Base-by-base conservation (phyloP, 2,797 vertebrate genomes). In the Moxostoma hubbsi region DNA sequence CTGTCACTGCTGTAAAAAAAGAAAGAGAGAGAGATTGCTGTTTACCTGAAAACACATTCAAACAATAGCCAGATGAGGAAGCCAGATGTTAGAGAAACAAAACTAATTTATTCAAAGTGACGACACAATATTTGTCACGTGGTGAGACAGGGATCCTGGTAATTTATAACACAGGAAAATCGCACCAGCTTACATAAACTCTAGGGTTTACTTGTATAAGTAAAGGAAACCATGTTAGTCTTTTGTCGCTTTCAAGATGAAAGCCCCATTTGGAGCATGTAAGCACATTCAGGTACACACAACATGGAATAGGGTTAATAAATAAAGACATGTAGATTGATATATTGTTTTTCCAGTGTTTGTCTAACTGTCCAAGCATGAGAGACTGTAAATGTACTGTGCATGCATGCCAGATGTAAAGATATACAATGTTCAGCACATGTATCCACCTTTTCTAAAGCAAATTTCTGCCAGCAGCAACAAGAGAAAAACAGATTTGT, bases 291-390 rank as follows among this genome's bases (percentile, higher is more conserved):
- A n/a, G 70, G 13, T 15, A 24, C 51, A 62, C 57, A 61, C 11
- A 71, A 71, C 43, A 57, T 1, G 16, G 12, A 71, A 63, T 6
- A 61, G 54, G 53, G 24, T 77, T 72, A 66, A 66, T 71, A 65
- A 65, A 81, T 46, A 49, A 76, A 55, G n/a, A 7, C 65, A 61
- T 51, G 64, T 11, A 36, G 47, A 49, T 9, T 46, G 45, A 55
- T 47, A 24, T 18, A 51, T 51, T 13, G 13, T 6, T 15, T 59
- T 63, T 49, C 46, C 13, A 53, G 6, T 53, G 66, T 77, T 73
- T 67, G 9, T 1, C 49, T 58, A 43, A 55, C 69, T 69, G 53
- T 57, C 65, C 61, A 71, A 72, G 73, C 76, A 68, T 36, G 15
- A 51, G 9, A 57, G 51, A 18, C 12, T 76, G 15, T 58, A 67